phyloP scores from a whole-genome alignment of 2,797 vertebrate genomes.

The Pteropus rufus region DNA sequence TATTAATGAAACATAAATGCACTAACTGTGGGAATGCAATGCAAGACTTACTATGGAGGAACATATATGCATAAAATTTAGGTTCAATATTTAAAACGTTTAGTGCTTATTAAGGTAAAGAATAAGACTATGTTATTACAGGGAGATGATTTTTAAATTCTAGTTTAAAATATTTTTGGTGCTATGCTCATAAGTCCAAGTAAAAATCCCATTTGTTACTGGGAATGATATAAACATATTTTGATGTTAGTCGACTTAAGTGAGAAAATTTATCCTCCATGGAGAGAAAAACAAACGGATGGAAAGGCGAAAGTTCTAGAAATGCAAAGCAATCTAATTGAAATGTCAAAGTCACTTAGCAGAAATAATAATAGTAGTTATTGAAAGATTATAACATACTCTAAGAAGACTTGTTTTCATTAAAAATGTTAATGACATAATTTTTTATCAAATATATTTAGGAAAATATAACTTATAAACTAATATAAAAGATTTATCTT shows the following conservation, averaged over 20 bases:
- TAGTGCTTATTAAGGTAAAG: not conserved
- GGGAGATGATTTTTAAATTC: not conserved
- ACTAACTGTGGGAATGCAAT: not conserved
- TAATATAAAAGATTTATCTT: no score
- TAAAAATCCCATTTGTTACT: not conserved
- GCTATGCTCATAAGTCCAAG: not conserved
- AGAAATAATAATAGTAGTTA: not conserved
- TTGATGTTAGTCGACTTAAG: not conserved
- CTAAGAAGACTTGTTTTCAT: not conserved
- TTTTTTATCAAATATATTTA: not conserved
- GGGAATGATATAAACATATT: not conserved
- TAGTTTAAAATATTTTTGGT: not conserved
- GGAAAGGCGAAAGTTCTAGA: not conserved
- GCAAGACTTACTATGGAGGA: not conserved
- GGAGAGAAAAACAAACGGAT: not conserved
- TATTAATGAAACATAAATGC: not conserved
- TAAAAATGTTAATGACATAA: conserved; percentile 9
- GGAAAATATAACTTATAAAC: not conserved
- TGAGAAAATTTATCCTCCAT: not conserved
- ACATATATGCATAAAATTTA: not conserved
- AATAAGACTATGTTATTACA: not conserved
- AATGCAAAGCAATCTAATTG: conserved; percentile 4
- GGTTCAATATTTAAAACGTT: not conserved
- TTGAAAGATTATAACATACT: not conserved
- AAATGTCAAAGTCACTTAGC: not conserved